These are phyloP conservation scores for Dolomedes plantarius DNA, from an alignment of 2,888 invertebrate species.

Conservation along the genomic window DNA sequence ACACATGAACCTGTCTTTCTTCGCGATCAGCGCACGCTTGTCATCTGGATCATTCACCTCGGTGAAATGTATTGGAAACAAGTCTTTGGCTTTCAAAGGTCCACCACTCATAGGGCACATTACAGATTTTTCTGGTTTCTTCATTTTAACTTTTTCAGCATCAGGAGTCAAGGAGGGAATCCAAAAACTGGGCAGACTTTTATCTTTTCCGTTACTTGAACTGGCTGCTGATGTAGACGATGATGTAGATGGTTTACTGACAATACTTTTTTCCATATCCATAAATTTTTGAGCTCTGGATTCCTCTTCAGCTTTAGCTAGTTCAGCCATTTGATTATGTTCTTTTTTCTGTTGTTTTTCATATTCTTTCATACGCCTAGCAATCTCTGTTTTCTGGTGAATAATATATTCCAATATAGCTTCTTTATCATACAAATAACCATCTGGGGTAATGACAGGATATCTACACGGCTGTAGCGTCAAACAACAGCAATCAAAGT, in stretches of 20 bases:
- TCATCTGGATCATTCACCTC: constrained; percentile 90
- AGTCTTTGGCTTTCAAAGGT: constrained; percentile 91
- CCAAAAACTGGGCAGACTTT: constrained; percentile 96
- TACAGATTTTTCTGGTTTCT: constrained; percentile 87
- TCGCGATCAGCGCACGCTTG: constrained; percentile 89
- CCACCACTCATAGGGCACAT: constrained; percentile 90
- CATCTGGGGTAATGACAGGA: constrained; percentile 93
- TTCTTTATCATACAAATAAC: constrained; percentile 97
- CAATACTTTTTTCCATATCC: constrained; percentile 84
- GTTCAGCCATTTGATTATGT: constrained; percentile 82
- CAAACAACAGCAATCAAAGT: constrained; percentile 97
- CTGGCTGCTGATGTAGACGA: constrained; percentile 84
- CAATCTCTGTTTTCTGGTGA: constrained; percentile 93
- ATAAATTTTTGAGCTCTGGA: constrained; percentile 87
- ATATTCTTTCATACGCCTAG: constrained; percentile 91
- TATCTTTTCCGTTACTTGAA: constrained; percentile 86
- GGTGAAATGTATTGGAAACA: constrained; percentile 95
- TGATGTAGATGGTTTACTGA: constrained; percentile 30
- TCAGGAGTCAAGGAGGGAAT: constrained; percentile 94
- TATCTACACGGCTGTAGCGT: constrained; percentile 96
- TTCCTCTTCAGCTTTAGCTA: constrained; percentile 85
- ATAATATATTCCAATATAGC: constrained; percentile 96
- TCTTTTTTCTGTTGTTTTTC: constrained; percentile 89
- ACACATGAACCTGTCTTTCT: constrained; percentile 96
- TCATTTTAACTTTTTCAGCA: constrained; percentile 83